Evolutionary conservation across 2,797 vertebrate species (phyloP).

Genomic region (Semaprochilodus insignis): DNA sequence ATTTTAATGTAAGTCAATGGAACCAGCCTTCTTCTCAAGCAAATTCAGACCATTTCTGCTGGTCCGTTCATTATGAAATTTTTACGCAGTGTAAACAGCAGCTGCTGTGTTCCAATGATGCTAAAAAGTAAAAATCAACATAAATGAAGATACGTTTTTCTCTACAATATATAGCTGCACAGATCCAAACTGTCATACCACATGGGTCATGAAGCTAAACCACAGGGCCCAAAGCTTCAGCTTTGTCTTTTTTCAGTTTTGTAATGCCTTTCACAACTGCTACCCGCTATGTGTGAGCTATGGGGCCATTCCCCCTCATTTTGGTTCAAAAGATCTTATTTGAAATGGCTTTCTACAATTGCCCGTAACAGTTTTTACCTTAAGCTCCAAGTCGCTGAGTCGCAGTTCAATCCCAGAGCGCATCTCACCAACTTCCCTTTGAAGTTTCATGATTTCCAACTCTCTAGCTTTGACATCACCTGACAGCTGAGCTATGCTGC

Average conservation of each 20-base stretch:
- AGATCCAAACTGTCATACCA: background rate
- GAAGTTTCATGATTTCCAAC: constrained; percentile 69
- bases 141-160: too few relatives aligned
- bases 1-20: too few relatives aligned
- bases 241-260: background rate
- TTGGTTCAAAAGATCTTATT: background rate
- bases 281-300: background rate
- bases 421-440: constrained; percentile 77
- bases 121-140: too few relatives aligned
- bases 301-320: background rate
- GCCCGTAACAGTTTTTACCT: constrained; percentile 73
- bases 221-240: background rate
- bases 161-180: background rate
- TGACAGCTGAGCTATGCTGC: constrained; percentile 81
- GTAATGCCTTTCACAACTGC: background rate
- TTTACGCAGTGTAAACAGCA: too few relatives aligned
- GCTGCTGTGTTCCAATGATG: too few relatives aligned
- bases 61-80: too few relatives aligned
- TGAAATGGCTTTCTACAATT: background rate
- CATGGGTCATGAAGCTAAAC: background rate
- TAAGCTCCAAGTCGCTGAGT: constrained; percentile 77
- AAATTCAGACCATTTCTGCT: too few relatives aligned
- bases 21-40: too few relatives aligned
- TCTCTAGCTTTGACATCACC: constrained; percentile 72
- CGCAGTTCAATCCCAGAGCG: constrained; percentile 68